Conservation (phyloP, 2,113 vertebrate species). For the Phaetusa simplex region DNA sequence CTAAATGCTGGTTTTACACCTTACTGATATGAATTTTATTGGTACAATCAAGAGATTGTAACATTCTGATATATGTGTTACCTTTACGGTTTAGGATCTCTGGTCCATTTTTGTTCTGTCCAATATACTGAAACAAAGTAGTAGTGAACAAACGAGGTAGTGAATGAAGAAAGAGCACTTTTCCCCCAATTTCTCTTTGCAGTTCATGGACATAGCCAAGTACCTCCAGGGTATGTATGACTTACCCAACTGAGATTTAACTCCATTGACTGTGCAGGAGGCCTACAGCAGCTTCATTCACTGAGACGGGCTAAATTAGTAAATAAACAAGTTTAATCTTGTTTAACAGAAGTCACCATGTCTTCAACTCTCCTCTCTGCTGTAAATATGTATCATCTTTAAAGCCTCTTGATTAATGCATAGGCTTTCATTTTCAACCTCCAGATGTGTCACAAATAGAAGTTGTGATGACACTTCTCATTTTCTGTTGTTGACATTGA, state of each 20-base stretch:
- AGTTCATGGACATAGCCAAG: not conserved
- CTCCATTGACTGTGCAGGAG: not conserved
- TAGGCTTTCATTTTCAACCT: not conserved
- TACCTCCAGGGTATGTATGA: not conserved
- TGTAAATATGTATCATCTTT: not conserved
- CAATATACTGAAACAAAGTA: not conserved
- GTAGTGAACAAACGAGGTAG: too few species aligned
- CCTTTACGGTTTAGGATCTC: not conserved
- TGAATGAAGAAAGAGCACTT: not conserved
- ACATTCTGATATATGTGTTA: not conserved
- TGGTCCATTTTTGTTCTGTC: not conserved
- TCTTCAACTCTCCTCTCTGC: not conserved
- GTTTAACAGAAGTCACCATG: not conserved
- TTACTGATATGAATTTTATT: not conserved
- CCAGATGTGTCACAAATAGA: not conserved
- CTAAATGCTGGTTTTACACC: not conserved
- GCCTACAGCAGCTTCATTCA: not conserved
- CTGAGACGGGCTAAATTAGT: not conserved
- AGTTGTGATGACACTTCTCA: not conserved
- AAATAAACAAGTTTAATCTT: not conserved
- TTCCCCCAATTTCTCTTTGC: not conserved
- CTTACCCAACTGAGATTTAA: not conserved
- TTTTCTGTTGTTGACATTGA: not conserved
- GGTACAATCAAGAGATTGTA: not conserved
- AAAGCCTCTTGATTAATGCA: not conserved